phyloP scores from a whole-genome alignment of 2,797 vertebrate species.

The Anabas testudineus region DNA sequence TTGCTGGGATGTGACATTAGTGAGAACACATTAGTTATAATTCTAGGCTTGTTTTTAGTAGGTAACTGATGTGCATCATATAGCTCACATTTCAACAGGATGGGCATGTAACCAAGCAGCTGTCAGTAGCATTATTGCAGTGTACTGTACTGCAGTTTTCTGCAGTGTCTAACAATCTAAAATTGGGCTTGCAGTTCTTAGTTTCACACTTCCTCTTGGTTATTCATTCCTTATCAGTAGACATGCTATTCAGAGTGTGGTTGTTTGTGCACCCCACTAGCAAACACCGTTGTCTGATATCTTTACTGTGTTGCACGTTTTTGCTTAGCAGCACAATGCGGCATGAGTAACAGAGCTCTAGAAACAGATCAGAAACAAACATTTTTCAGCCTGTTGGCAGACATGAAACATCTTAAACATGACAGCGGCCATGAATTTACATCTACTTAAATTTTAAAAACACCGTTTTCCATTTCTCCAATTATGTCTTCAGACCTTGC shows the following conservation, averaged over 20 bases:
- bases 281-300: background rate
- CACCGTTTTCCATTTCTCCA: too few species aligned
- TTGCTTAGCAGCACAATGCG: background rate
- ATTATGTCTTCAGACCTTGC: too few species aligned
- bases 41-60: too few species aligned
- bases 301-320: background rate
- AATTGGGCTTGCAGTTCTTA: background rate
- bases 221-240: background rate
- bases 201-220: background rate
- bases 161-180: background rate
- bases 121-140: too few species aligned
- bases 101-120: background rate
- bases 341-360: too few species aligned
- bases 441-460: too few species aligned
- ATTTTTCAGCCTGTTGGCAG: too few species aligned
- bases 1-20: too few species aligned
- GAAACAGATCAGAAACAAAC: too few species aligned
- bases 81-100: background rate
- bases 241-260: background rate
- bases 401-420: too few species aligned
- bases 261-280: background rate
- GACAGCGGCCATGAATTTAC: too few species aligned
- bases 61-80: background rate
- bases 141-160: background rate
- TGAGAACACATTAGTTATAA: too few species aligned